Conservation (phyloP, 2,797 vertebrate genomes). For the Delichon dasypus region DNA sequence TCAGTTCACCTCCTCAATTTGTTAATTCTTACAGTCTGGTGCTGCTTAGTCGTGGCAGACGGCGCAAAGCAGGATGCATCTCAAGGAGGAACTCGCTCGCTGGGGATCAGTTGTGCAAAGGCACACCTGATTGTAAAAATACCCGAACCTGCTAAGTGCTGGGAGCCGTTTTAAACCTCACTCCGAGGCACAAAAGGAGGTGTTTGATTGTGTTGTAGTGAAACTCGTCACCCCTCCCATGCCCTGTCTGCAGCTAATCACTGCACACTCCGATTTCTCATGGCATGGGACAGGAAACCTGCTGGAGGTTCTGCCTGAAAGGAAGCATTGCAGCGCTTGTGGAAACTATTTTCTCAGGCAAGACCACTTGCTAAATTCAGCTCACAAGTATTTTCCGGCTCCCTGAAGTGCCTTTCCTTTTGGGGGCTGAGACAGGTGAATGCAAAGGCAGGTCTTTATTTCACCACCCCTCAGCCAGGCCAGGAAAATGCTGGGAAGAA, state of each 20-base stretch:
- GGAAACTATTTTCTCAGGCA: constrained; percentile 19
- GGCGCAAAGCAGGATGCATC: background rate
- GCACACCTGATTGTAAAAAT: background rate
- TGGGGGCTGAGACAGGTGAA: background rate
- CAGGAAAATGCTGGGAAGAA: background rate
- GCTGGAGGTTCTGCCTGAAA: background rate
- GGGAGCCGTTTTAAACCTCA: background rate
- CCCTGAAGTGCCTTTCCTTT: background rate
- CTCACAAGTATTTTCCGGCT: background rate
- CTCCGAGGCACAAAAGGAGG: background rate
- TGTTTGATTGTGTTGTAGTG: background rate
- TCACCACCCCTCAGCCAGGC: background rate
- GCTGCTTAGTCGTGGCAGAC: background rate
- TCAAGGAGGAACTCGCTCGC: background rate
- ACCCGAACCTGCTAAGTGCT: background rate
- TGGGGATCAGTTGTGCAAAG: background rate
- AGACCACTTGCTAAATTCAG: background rate
- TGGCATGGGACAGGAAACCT: background rate
- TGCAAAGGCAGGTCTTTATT: background rate
- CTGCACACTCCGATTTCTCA: background rate
- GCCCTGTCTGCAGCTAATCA: background rate
- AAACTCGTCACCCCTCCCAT: background rate
- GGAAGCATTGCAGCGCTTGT: background rate
- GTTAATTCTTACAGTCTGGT: background rate
- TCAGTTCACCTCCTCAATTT: background rate